These are phyloP conservation scores for Pterocles burchelli DNA, from an alignment of 2,113 vertebrate genomes.

Conservation along the genomic window DNA sequence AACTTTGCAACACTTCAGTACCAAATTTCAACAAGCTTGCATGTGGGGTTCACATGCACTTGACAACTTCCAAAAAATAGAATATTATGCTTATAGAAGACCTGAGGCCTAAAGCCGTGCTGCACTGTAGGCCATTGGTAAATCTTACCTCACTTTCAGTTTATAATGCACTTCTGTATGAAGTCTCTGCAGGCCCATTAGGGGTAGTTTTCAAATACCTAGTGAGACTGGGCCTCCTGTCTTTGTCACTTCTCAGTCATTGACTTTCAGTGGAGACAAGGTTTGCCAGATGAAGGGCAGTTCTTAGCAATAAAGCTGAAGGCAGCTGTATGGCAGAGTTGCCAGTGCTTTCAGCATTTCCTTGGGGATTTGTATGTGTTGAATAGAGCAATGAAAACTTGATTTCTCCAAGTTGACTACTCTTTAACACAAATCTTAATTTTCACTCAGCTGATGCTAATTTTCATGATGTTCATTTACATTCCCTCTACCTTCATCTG, in stretches of 20 bases:
- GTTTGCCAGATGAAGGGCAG: neutral
- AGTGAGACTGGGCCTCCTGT: neutral
- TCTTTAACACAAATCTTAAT: neutral
- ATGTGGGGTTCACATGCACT: neutral
- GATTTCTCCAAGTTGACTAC: neutral
- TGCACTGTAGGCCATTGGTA: neutral
- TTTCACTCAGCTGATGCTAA: neutral
- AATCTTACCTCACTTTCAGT: neutral
- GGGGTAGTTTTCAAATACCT: neutral
- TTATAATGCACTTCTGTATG: rapidly evolving
- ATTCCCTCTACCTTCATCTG: neutral
- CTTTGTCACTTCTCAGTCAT: neutral
- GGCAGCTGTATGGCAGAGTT: neutral
- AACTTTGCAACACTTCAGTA: neutral
- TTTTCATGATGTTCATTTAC: neutral
- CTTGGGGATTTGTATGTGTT: neutral
- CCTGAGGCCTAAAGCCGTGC: neutral
- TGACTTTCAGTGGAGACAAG: neutral
- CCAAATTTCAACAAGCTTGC: neutral
- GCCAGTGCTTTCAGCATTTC: neutral
- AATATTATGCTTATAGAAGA: neutral
- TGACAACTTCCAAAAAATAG: neutral
- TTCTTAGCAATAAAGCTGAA: neutral
- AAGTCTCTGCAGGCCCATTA: neutral
- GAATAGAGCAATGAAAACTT: neutral